Conservation (phyloP, 2,797 vertebrate species). For the Falco columbarius region DNA sequence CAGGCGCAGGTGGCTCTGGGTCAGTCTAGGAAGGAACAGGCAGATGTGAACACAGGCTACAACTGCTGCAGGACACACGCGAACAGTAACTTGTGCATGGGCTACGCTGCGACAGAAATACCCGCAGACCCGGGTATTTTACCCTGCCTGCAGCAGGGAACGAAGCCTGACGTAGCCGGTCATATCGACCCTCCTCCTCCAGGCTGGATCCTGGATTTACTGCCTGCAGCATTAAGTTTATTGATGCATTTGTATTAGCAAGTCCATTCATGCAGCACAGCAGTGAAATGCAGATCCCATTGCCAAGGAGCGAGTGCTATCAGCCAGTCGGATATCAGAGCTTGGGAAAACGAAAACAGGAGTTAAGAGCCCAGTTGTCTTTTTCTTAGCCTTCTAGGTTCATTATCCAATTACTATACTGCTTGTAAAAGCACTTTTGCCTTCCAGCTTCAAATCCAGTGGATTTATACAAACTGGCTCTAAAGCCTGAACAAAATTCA, state of each 20-base stretch:
- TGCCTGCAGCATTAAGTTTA: background rate
- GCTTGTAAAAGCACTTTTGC: background rate
- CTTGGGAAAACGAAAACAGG: background rate
- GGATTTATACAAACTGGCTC: background rate
- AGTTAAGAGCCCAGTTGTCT: background rate
- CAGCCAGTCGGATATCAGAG: background rate
- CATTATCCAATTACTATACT: background rate
- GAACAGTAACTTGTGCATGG: fast-evolving
- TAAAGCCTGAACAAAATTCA: background rate
- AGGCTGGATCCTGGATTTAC: background rate
- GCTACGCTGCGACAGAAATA: background rate
- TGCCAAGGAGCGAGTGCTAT: background rate
- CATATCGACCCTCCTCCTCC: background rate
- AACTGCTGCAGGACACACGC: background rate
- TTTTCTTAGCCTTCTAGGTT: background rate
- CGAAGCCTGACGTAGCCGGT: fast-evolving
- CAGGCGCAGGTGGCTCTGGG: background rate
- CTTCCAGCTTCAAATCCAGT: background rate
- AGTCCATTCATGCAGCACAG: background rate
- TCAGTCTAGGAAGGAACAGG: background rate
- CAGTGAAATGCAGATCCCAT: background rate
- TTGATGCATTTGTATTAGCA: background rate
- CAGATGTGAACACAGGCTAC: background rate
- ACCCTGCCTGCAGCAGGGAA: background rate
- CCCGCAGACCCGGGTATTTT: fast-evolving